phyloP scores from a whole-genome alignment of 2,888 invertebrate genomes.

The Plagiodera versicolora region DNA sequence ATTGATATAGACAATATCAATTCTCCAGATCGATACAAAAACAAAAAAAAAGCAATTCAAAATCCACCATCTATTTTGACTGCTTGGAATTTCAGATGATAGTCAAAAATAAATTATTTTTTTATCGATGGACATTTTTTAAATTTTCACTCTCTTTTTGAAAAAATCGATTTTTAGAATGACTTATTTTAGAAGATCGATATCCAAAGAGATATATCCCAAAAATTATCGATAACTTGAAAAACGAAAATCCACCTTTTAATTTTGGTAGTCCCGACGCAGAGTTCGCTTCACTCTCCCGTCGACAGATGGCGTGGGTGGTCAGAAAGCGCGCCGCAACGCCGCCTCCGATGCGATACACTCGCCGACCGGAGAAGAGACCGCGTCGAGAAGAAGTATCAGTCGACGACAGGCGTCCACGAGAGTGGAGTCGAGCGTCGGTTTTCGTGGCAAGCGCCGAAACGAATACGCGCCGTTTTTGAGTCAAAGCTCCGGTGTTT shows the following conservation, averaged over 20 bases:
- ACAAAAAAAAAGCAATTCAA: too few relatives aligned
- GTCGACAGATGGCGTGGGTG: conserved; percentile 41
- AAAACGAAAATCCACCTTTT: not conserved
- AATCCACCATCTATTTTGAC: too few relatives aligned
- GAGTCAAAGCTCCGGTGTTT: conserved; percentile 30
- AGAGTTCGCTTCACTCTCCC: conserved; percentile 49
- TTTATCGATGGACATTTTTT: too few relatives aligned
- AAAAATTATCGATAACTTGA: too few relatives aligned
- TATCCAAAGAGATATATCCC: too few relatives aligned
- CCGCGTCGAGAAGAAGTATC: conserved; percentile 21
- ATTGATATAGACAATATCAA: too few relatives aligned
- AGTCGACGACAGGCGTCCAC: conserved; percentile 21
- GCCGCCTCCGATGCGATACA: conserved; percentile 15
- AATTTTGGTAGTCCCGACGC: conserved; percentile 44
- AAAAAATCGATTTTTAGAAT: too few relatives aligned
- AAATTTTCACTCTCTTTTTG: too few relatives aligned
- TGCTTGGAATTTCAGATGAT: too few relatives aligned
- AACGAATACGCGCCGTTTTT: conserved; percentile 17
- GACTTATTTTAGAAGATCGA: too few relatives aligned
- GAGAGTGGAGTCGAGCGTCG: not conserved
- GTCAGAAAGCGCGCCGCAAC: conserved; percentile 24
- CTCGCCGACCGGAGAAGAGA: conserved; percentile 22
- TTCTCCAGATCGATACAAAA: too few relatives aligned
- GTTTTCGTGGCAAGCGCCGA: not conserved
- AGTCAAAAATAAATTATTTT: too few relatives aligned